Evolutionary conservation across 2,113 vertebrate species (phyloP).

Genomic region (Chloropsis cyanopogon): DNA sequence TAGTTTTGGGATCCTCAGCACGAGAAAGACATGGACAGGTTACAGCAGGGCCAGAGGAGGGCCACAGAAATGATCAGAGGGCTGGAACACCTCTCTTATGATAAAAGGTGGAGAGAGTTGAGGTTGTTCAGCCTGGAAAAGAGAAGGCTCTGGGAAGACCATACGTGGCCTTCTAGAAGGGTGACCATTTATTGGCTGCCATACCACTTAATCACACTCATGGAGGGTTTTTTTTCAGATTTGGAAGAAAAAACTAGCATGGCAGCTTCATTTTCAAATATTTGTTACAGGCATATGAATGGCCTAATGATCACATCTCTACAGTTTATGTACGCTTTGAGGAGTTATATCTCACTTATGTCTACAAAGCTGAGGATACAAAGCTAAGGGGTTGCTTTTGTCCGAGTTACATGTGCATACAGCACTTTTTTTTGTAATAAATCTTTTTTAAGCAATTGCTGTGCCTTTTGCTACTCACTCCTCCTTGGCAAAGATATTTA

Average conservation of each 20-base stretch:
- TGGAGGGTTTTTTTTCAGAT: neutral
- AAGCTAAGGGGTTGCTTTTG: neutral
- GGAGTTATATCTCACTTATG: fast-evolving
- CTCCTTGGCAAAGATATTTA: neutral
- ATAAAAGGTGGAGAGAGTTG: neutral
- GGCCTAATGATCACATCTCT: neutral
- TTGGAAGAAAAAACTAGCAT: neutral
- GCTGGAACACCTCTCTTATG: neutral
- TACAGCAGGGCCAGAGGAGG: neutral
- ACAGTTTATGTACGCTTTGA: neutral
- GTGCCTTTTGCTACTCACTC: neutral
- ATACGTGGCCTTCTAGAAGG: neutral
- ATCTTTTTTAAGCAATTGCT: neutral
- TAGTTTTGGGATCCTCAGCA: neutral
- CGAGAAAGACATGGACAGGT: neutral
- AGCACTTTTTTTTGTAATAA: neutral
- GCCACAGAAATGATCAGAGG: neutral
- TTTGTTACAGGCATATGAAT: neutral
- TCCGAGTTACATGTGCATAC: neutral
- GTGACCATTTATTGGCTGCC: neutral
- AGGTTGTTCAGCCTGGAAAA: neutral
- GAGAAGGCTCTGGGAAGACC: neutral
- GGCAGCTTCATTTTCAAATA: neutral
- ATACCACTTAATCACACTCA: neutral
- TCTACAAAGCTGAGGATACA: neutral